Evolutionary conservation across 2,888 invertebrate genomes (phyloP).

Genomic region (Polymixis lichenea): DNA sequence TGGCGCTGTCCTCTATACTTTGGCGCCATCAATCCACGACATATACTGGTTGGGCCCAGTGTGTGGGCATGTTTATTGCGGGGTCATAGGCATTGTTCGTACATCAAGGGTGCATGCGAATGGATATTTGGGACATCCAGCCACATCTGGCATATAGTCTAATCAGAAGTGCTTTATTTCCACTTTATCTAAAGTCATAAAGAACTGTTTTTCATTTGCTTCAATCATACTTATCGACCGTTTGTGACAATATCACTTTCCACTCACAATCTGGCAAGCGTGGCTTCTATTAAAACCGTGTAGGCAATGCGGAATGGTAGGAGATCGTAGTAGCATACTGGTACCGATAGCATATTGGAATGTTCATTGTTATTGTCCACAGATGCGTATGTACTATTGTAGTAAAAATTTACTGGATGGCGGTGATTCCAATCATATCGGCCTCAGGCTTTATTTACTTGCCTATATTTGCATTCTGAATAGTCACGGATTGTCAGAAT

Average conservation of each 20-base stretch:
- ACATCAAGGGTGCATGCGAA: background rate
- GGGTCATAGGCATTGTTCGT: background rate
- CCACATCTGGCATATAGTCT: too few relatives aligned
- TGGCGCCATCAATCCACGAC: too few relatives aligned
- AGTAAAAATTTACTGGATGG: slow-evolving; percentile 9
- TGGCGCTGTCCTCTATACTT: too few relatives aligned
- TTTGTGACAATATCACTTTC: background rate
- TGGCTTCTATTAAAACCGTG: background rate
- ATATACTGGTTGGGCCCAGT: background rate
- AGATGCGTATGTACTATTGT: background rate
- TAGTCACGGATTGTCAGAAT: background rate
- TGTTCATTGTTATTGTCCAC: slow-evolving; percentile 14
- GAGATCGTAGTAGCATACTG: slow-evolving; percentile 6
- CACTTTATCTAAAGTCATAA: background rate
- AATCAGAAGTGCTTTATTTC: too few relatives aligned
- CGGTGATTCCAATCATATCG: slow-evolving; percentile 1
- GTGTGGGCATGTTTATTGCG: background rate
- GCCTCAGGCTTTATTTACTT: background rate
- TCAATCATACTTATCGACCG: background rate
- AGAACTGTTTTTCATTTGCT: background rate
- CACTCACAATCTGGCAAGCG: background rate
- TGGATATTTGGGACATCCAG: background rate
- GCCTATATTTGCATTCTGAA: background rate
- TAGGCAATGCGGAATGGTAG: background rate
- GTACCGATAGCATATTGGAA: background rate